phyloP scores from a whole-genome alignment of 2,113 vertebrate species.

The Phalacrocorax brasilianus region DNA sequence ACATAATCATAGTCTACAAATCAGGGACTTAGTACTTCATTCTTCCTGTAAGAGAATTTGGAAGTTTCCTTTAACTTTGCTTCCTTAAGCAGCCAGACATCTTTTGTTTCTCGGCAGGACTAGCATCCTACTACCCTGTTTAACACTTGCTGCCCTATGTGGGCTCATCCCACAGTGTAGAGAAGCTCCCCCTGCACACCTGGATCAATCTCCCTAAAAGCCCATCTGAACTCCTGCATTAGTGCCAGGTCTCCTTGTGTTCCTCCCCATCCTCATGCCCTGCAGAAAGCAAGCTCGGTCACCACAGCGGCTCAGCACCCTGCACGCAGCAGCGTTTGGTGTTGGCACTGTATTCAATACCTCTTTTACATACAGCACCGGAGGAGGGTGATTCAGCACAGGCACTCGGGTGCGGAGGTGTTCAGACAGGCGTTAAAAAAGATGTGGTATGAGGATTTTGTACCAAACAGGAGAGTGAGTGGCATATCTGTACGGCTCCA shows the following conservation, averaged over 20 bases:
- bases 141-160: fast-evolving
- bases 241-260: neutral
- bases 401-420: neutral
- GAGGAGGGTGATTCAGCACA: slow-evolving; percentile 7
- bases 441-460: neutral
- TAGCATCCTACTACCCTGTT: neutral
- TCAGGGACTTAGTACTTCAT: neutral
- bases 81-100: neutral
- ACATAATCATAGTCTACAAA: too few species aligned
- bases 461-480: neutral
- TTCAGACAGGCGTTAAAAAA: neutral
- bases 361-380: neutral
- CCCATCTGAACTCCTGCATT: neutral
- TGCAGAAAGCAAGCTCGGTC: neutral
- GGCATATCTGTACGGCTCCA: neutral
- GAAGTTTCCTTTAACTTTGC: neutral
- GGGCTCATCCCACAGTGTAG: fast-evolving
- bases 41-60: neutral
- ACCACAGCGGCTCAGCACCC: neutral
- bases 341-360: neutral
- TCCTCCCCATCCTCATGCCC: neutral
- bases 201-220: neutral
- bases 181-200: neutral
- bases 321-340: neutral
- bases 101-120: neutral